Conservation (phyloP, 2,797 vertebrate genomes). For the Syngnathus rostellatus region DNA sequence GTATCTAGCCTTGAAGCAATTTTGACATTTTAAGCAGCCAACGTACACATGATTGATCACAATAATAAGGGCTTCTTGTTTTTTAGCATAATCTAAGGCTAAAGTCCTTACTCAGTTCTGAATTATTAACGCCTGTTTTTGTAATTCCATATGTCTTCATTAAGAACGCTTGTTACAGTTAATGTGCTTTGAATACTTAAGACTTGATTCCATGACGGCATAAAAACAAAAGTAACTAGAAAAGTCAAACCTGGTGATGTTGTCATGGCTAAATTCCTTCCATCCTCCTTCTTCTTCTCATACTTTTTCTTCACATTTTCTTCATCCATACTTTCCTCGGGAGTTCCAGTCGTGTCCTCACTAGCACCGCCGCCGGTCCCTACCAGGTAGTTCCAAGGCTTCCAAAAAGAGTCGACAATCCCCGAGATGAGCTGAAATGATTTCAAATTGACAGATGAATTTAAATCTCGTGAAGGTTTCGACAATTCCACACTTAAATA, state of each 20-base stretch:
- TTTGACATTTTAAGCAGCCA: background rate
- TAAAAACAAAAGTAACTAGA: background rate
- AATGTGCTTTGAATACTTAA: background rate
- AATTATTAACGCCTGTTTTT: background rate
- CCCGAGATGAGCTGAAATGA: constrained; percentile 56
- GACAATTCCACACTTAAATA: no score
- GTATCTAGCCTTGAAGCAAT: background rate
- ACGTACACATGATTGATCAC: constrained; percentile 1
- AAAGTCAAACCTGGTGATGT: constrained; percentile 31
- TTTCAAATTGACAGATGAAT: background rate
- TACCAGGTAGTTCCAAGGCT: constrained; percentile 68
- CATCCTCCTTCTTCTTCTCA: constrained; percentile 6
- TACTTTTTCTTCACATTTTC: constrained; percentile 16
- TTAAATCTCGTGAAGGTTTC: background rate
- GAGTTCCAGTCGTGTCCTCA: constrained; percentile 28
- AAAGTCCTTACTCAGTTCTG: background rate
- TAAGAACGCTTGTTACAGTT: background rate
- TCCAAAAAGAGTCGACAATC: constrained; percentile 67
- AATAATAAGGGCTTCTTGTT: background rate
- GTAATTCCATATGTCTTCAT: background rate
- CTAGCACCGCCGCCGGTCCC: constrained; percentile 38
- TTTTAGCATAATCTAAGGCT: background rate
- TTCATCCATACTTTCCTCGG: constrained; percentile 10
- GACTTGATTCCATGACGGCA: background rate
- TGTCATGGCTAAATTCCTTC: constrained; percentile 16